Conservation (phyloP, 2,113 vertebrate genomes). For the Probosciger aterrimus region DNA sequence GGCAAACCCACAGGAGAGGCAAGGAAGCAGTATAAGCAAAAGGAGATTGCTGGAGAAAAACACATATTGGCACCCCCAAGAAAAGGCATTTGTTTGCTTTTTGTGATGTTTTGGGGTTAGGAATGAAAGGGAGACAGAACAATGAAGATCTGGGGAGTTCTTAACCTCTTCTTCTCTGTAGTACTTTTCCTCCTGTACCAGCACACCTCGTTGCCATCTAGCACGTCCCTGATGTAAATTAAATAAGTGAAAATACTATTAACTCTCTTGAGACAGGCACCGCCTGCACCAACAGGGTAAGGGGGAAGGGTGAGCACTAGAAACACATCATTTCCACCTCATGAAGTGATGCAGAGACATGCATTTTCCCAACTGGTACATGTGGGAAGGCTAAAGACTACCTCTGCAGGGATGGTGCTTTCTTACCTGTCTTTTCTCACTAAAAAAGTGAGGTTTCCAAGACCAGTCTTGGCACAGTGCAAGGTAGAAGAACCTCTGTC, state of each 20-base stretch:
- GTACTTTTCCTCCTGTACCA: background rate
- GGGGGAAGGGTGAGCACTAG: background rate
- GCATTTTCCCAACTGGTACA: background rate
- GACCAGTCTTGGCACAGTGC: background rate
- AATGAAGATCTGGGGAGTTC: background rate
- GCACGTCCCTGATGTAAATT: conserved; percentile 33
- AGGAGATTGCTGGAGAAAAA: background rate
- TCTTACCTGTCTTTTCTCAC: background rate
- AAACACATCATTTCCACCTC: background rate
- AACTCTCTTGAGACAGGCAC: background rate
- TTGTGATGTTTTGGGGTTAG: background rate
- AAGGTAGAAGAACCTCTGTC: background rate
- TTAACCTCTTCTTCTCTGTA: background rate
- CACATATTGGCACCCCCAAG: background rate
- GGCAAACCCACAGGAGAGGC: background rate
- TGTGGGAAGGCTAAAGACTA: background rate
- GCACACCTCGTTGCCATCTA: background rate
- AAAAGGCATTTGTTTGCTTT: background rate
- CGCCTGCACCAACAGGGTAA: background rate
- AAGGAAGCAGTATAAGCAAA: background rate
- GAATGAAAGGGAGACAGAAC: background rate
- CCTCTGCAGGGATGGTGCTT: background rate
- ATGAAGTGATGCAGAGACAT: background rate
- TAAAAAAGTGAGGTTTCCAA: background rate
- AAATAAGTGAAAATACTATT: background rate